Evolutionary conservation across 2,113 vertebrate genomes (phyloP).

Genomic region (Podilymbus podiceps): DNA sequence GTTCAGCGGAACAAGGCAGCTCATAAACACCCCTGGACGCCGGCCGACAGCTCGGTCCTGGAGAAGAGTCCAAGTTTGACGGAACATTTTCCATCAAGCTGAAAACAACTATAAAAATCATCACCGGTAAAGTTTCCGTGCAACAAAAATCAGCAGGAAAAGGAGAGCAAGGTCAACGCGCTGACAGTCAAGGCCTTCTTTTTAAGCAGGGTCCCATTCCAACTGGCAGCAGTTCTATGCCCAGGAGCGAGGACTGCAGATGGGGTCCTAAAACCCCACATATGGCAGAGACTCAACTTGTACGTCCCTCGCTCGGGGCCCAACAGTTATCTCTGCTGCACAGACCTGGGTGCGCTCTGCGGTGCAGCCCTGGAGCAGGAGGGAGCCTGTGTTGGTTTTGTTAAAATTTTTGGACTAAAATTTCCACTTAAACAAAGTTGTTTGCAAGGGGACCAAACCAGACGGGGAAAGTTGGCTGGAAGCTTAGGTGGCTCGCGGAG

Average conservation of each 20-base stretch:
- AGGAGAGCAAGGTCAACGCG: background rate
- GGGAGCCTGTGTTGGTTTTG: background rate
- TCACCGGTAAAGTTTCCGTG: background rate
- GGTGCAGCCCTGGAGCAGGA: background rate
- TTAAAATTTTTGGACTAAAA: background rate
- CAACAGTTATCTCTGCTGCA: background rate
- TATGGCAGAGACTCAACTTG: background rate
- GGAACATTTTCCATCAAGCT: background rate
- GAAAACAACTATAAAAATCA: background rate
- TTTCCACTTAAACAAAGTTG: background rate
- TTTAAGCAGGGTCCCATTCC: background rate
- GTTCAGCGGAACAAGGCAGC: background rate
- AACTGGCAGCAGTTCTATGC: background rate
- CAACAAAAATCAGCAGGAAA: background rate
- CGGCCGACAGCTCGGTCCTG: background rate
- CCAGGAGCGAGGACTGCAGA: accelerated
- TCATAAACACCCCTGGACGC: background rate
- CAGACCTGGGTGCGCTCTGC: background rate
- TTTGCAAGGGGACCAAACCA: accelerated
- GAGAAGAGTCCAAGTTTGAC: background rate
- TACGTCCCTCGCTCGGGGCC: background rate
- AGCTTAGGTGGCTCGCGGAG: background rate
- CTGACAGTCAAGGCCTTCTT: background rate
- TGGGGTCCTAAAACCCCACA: accelerated
- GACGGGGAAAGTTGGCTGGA: accelerated